A percentile compares a stretch with the other conserved stretches of the same genome.
Conservation (phyloP, 2,113 vertebrate species). For the Calidris pygmaea region DNA sequence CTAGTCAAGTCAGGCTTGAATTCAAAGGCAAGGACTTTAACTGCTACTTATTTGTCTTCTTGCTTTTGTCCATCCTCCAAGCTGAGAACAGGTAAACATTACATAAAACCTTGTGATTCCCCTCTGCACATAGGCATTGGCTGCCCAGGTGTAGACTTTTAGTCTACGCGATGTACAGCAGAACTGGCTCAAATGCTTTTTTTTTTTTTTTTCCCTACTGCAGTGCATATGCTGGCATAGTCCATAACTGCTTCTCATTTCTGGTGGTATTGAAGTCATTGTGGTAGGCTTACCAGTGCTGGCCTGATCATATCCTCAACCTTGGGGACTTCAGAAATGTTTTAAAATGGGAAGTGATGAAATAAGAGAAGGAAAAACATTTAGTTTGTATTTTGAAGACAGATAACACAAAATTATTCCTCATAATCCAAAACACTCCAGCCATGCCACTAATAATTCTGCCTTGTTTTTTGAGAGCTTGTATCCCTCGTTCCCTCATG, state of each 20-base stretch:
- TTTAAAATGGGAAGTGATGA: not conserved
- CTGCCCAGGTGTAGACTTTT: not conserved
- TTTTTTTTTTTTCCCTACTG: not conserved
- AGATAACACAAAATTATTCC: not conserved
- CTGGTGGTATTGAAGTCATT: not conserved
- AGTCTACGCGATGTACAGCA: not conserved
- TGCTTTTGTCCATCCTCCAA: not conserved
- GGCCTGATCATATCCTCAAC: not conserved
- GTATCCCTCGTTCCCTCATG: not conserved
- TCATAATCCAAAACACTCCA: not conserved
- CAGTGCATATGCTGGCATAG: not conserved
- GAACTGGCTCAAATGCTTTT: not conserved
- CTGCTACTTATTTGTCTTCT: not conserved
- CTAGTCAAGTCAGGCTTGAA: not conserved
- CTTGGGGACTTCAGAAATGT: not conserved
- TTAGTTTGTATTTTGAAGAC: not conserved
- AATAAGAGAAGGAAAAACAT: not conserved
- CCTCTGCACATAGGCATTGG: not conserved
- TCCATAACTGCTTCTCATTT: not conserved
- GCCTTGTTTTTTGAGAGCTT: not conserved
- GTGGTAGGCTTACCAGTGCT: not conserved
- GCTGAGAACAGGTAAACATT: not conserved
- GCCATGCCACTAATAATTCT: not conserved
- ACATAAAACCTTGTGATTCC: not conserved
- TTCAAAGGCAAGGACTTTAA: not conserved